These are phyloP conservation scores for Semaprochilodus insignis DNA, from an alignment of 2,797 vertebrate species.

Conservation along the genomic window DNA sequence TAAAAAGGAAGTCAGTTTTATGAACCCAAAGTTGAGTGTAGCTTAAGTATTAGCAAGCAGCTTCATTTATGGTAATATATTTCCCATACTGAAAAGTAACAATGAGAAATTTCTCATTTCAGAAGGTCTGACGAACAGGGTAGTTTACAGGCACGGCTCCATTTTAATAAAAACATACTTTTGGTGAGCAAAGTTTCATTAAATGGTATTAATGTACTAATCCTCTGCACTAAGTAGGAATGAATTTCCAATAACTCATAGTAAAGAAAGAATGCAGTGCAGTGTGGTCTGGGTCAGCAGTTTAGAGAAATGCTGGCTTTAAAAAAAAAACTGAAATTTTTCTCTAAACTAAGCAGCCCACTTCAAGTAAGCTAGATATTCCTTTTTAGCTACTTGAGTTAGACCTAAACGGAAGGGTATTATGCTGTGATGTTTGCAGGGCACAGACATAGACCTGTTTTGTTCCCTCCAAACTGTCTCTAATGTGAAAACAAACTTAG, in stretches of 20 bases:
- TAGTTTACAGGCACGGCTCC: too few relatives aligned
- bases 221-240: background rate
- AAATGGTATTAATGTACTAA: background rate
- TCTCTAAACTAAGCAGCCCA: background rate
- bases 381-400: background rate
- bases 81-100: too few relatives aligned
- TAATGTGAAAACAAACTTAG: conserved; percentile 17
- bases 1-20: too few relatives aligned
- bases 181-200: background rate
- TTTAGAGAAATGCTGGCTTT: too few relatives aligned
- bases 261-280: background rate
- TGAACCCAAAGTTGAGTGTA: background rate
- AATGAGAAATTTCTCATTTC: too few relatives aligned
- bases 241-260: background rate
- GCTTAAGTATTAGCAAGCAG: background rate
- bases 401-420: background rate
- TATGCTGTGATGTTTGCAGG: background rate
- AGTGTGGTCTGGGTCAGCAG: background rate
- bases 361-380: background rate
- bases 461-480: conserved; percentile 9
- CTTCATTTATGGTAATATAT: too few relatives aligned
- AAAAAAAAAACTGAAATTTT: background rate
- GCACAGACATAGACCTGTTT: background rate
- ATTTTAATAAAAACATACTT: too few relatives aligned
- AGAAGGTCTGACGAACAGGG: too few relatives aligned